Evolutionary conservation across 2,888 invertebrate species (phyloP).

Genomic region (Cosmopolites sordidus): DNA sequence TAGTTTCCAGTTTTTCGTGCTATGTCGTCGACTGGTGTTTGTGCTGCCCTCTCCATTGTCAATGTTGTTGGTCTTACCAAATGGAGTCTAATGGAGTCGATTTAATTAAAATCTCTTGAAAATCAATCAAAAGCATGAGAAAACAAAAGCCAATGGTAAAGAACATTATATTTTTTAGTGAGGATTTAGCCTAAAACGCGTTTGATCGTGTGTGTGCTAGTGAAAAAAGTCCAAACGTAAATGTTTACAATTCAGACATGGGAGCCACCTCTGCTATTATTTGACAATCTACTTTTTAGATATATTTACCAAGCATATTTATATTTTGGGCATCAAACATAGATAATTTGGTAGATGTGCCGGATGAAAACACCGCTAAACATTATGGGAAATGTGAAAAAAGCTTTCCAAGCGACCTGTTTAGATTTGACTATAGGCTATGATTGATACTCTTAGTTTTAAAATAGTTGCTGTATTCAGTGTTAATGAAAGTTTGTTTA

Average conservation of each 20-base stretch:
- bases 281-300: conserved; percentile 45
- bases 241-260: conserved; percentile 51
- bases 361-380: background rate
- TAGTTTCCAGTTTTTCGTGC: conserved; percentile 4
- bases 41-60: conserved; percentile 79
- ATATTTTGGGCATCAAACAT: conserved; percentile 24
- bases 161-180: conserved; percentile 37
- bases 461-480: conserved; percentile 27
- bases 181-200: conserved; percentile 40
- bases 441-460: conserved; percentile 20
- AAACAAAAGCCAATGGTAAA: conserved; percentile 51
- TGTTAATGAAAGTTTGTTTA: conserved; percentile 19
- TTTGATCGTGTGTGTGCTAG: conserved; percentile 41
- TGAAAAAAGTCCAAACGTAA: conserved; percentile 43
- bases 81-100: conserved; percentile 62
- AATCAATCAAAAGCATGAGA: conserved; percentile 49
- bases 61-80: conserved; percentile 66
- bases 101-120: conserved; percentile 61
- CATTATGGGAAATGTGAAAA: background rate
- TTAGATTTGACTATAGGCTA: conserved; percentile 2
- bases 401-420: background rate
- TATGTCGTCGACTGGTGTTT: conserved; percentile 38
- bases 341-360: conserved; percentile 1
- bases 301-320: conserved; percentile 34
- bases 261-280: conserved; percentile 52